phyloP scores from a whole-genome alignment of 2,797 vertebrate genomes.

The Tragopan temminckii region DNA sequence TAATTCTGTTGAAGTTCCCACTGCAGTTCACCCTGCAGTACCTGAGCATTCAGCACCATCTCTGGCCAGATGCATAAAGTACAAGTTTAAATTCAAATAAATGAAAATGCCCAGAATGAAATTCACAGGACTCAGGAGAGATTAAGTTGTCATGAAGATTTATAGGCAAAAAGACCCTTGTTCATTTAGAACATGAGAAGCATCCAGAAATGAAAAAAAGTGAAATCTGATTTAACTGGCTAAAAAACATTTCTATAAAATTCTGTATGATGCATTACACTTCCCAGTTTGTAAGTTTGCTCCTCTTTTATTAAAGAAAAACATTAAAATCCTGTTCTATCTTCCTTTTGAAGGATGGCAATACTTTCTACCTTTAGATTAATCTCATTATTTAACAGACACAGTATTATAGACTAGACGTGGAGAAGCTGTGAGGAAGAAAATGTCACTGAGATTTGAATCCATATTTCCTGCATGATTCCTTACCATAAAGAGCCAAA shows the following conservation, averaged over 20 bases:
- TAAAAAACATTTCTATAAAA: background rate
- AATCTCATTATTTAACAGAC: background rate
- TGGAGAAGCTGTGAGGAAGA: background rate
- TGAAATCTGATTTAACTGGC: background rate
- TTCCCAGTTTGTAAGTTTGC: background rate
- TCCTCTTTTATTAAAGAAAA: background rate
- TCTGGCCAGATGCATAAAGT: constrained; percentile 62
- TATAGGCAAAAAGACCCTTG: background rate
- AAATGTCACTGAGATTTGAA: background rate
- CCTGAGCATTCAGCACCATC: constrained; percentile 67
- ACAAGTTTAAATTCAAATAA: constrained; percentile 43
- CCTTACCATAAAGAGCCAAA: background rate
- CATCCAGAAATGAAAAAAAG: background rate
- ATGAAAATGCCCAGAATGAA: background rate
- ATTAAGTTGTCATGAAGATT: constrained; percentile 22
- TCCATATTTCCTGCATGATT: background rate
- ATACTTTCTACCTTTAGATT: background rate
- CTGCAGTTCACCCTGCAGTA: constrained; percentile 25
- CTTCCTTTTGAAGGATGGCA: background rate
- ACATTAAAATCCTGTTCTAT: background rate
- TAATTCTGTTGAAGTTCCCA: constrained; percentile 3
- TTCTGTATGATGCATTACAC: background rate
- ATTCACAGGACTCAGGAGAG: background rate
- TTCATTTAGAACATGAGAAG: background rate
- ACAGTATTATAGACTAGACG: background rate